Percentiles rank a stretch among this genome's conserved stretches.
Evolutionary conservation across 2,888 invertebrate genomes (phyloP).

Genomic region (Xestia c-nigrum): DNA sequence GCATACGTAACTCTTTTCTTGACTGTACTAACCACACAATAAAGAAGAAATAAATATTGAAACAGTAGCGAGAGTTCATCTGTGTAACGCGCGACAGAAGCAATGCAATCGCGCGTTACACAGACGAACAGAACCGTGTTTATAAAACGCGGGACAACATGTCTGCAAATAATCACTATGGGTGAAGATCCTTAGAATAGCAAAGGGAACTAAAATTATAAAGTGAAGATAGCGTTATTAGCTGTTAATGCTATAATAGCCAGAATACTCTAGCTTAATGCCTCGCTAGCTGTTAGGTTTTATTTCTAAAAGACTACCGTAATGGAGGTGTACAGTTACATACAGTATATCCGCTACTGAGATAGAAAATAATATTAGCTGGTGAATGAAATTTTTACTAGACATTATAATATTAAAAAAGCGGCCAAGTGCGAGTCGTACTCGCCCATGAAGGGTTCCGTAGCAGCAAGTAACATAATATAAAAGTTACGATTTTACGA

Average conservation of each 20-base stretch:
- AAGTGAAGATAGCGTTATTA: conserved; percentile 51
- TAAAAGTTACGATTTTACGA: too few species aligned
- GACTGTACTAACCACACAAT: too few species aligned
- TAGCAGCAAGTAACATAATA: too few species aligned
- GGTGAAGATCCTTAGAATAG: background rate
- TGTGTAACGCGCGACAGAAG: too few species aligned
- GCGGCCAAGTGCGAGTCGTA: too few species aligned
- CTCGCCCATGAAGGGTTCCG: too few species aligned
- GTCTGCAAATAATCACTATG: background rate
- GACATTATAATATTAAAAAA: too few species aligned
- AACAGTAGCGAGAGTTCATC: too few species aligned
- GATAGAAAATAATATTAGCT: conserved; percentile 2
- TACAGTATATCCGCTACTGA: background rate
- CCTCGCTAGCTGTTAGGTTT: conserved; percentile 31
- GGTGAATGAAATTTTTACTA: background rate
- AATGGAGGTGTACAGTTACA: background rate
- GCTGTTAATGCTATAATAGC: conserved; percentile 42
- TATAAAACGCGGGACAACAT: background rate
- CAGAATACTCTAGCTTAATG: conserved; percentile 31
- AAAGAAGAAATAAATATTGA: too few species aligned
- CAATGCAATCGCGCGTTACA: too few species aligned
- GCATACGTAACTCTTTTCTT: too few species aligned
- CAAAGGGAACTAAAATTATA: conserved; percentile 51
- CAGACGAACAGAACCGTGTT: background rate
- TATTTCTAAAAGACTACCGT: conserved; percentile 35